A percentile compares a stretch with the other conserved stretches of the same genome.
Conservation (phyloP, 2,113 vertebrate genomes). For the Axis porcinus region DNA sequence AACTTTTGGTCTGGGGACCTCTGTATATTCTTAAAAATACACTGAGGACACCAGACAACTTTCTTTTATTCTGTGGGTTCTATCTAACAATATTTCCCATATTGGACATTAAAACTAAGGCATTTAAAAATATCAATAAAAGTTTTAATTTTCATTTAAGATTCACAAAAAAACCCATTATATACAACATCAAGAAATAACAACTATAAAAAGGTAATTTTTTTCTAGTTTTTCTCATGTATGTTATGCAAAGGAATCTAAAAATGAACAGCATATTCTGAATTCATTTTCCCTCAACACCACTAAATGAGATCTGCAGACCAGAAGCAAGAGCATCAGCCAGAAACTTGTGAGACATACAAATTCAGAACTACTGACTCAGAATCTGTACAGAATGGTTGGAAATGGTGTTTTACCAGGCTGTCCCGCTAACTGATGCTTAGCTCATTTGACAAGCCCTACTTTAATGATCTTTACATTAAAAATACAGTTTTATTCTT, state of each 20-base stretch:
- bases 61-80: background rate
- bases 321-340: background rate
- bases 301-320: background rate
- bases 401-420: background rate
- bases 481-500: background rate
- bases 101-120: background rate
- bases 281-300: background rate
- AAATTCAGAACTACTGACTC: background rate
- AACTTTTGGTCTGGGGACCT: background rate
- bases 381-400: background rate
- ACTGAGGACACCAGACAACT: background rate
- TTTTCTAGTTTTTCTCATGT: background rate
- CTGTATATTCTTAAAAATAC: background rate
- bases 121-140: background rate
- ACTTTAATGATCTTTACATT: background rate
- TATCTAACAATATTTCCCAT: background rate
- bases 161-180: background rate
- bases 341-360: background rate
- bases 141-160: background rate
- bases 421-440: background rate
- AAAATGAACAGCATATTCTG: background rate
- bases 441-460: background rate
- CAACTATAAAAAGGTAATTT: background rate
- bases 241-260: background rate
- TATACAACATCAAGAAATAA: background rate